phyloP scores from a whole-genome alignment of 2,797 vertebrate species.

The Babyrousa celebensis region DNA sequence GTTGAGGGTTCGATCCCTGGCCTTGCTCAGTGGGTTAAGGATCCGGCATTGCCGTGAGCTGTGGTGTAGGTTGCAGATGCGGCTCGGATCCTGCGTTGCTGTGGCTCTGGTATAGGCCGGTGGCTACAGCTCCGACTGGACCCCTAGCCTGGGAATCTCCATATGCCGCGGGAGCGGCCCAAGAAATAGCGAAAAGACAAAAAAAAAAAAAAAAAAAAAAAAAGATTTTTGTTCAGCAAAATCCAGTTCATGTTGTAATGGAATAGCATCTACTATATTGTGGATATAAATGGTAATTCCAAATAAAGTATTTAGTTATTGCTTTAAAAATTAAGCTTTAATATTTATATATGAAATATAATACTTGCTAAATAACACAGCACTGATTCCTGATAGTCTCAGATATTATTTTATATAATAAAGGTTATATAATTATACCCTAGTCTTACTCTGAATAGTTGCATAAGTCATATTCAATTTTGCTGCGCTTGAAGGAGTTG shows the following conservation, averaged over 20 bases:
- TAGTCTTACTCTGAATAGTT: not conserved
- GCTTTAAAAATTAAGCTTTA: constrained; percentile 21
- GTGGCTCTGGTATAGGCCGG: no score
- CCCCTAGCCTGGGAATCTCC: no score
- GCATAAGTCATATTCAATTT: not conserved
- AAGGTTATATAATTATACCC: not conserved
- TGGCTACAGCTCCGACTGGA: no score
- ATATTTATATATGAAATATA: constrained; percentile 9
- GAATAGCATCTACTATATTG: not conserved
- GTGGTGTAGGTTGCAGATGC: no score
- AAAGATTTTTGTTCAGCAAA: not conserved
- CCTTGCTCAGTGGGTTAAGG: no score
- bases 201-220: no score
- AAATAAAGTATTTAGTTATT: constrained; percentile 26
- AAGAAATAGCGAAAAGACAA: no score
- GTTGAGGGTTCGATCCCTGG: no score
- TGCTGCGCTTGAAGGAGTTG: not conserved
- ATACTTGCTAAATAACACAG: not conserved
- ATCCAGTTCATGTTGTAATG: not conserved
- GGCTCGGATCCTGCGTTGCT: no score
- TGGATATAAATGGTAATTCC: not conserved
- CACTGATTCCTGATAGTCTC: not conserved
- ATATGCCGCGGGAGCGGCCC: no score
- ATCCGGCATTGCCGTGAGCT: no score
- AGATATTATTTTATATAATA: constrained; percentile 23